phyloP scores from a whole-genome alignment of 2,113 vertebrate genomes.

The western clawed frog (Xenopus tropicalis) region UCB_Xtro_10.0 CM004447.2:107106501-107107000 shows the following conservation, averaged over 20 bases:
- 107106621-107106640: conserved; percentile 59
- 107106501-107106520: conserved; percentile 58
- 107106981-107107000: no score
- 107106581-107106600: conserved; percentile 72
- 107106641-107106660: conserved; percentile 76
- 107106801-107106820: conserved; percentile 35
- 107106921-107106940: no score
- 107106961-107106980: no score
- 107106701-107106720: conserved; percentile 46
- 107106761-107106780: conserved; percentile 22
- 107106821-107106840: conserved; percentile 28
- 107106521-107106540: conserved; percentile 72
- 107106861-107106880: not conserved
- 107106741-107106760: conserved; percentile 40
- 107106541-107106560: conserved; percentile 67
- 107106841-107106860: conserved; percentile 18
- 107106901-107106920: conserved; percentile 7
- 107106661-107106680: conserved; percentile 69
- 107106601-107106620: conserved; percentile 67
- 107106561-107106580: conserved; percentile 68
- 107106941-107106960: no score
- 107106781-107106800: conserved; percentile 41
- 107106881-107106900: not conserved
- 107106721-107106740: conserved; percentile 44
- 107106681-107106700: conserved; percentile 49